Evolutionary conservation across 1,140 invertebrate species (phyloP), one percentile per base, ranked within the genome.

Genomic region (Nymphalis io): DNA sequence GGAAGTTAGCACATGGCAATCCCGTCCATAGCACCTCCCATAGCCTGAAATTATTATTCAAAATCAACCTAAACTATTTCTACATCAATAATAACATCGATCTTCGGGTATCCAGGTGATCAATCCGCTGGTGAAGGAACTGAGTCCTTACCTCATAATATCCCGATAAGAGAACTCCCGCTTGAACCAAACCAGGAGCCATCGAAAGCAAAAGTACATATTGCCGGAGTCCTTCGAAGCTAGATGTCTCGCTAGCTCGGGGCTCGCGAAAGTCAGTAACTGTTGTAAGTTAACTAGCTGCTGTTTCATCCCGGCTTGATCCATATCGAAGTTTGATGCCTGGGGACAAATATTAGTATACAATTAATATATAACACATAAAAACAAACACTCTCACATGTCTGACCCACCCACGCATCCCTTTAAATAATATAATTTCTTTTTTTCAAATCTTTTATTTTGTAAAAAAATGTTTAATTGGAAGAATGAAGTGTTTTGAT

Each of bases 131-230:
- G n/a, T n/a, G n/a, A n/a, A n/a, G n/a, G n/a, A n/a, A n/a, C n/a
- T n/a, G n/a, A n/a, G n/a, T n/a, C n/a, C 18, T 69, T 27, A 91
- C 91, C 88, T 94, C 92, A 97, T 94, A 48, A 96, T 95, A 80
- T 97, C 95, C 4, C 93, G 89, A 57, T 95, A 93, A 27, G 93
- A 93, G 76, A 97, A 95, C 90, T 97, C 96, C 72, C 96, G 87
- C 88, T 97, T 97, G 78, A 96, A 97, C 89, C 96, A 94, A 10
- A 97, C 96, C 4, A 97, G 92, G 2, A 97, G 92, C 96, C 96
- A 97, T 16, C 99, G 95, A 92, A 99, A 99, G 90, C 98, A 99
- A 90, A 99, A 99, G 86, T 98, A 99, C 96, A 99, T 98, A 87
- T 99, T 99, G 3, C 96, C 96, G 2, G 98, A 99, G 71, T 99